These are phyloP conservation scores for Ceratina australensis DNA, from an alignment of 1,140 invertebrate genomes.

Conservation along the genomic window DNA sequence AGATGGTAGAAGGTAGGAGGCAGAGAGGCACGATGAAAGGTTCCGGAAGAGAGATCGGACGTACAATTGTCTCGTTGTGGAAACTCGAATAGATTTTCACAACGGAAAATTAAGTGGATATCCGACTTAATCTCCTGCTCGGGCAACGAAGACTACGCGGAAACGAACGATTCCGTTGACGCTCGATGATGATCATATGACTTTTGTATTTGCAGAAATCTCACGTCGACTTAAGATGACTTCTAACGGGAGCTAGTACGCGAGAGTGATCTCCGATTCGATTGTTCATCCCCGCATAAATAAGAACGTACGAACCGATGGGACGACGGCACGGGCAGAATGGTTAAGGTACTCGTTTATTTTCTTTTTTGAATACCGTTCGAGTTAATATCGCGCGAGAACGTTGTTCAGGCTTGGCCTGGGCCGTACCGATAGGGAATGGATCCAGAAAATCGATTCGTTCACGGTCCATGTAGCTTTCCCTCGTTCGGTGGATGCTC, in stretches of 20 bases:
- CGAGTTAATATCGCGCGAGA: slow-evolving; percentile 51
- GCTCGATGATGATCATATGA: slow-evolving; percentile 49
- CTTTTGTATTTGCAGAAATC: no score
- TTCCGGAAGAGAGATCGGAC: neutral
- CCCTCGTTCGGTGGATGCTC: slow-evolving; percentile 48
- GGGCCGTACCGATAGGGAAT: slow-evolving; percentile 54
- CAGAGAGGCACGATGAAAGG: neutral
- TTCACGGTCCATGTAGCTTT: slow-evolving; percentile 61
- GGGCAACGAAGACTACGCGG: slow-evolving; percentile 6
- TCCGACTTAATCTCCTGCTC: slow-evolving; percentile 1
- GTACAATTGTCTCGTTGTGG: slow-evolving; percentile 17
- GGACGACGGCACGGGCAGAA: no score
- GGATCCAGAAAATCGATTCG: slow-evolving; percentile 64
- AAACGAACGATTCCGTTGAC: slow-evolving; percentile 47
- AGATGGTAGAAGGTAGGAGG: neutral
- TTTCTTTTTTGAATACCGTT: slow-evolving; percentile 17
- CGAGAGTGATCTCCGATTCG: neutral
- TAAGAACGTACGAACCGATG: neutral
- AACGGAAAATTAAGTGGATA: neutral
- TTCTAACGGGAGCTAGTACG: neutral
- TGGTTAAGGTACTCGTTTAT: no score
- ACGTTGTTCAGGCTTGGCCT: slow-evolving; percentile 43
- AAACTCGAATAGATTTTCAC: slow-evolving; percentile 14
- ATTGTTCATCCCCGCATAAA: neutral
- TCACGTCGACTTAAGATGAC: no score